Percentiles rank a stretch among this genome's conserved stretches.
Evolutionary conservation across 2,797 vertebrate species (phyloP).

Genomic region (Okamejei kenojei): DNA sequence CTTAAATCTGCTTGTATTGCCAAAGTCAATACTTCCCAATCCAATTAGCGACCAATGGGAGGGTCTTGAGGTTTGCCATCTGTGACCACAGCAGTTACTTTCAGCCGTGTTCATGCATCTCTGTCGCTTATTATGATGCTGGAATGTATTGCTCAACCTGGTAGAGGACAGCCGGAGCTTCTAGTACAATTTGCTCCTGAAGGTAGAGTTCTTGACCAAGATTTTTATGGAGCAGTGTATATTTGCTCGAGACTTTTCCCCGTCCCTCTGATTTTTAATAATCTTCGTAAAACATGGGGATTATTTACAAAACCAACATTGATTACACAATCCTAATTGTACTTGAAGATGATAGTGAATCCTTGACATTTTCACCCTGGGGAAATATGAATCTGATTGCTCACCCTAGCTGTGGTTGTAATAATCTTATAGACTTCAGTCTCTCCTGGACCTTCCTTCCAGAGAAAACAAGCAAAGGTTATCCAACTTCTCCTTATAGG

Average conservation of each 20-base stretch:
- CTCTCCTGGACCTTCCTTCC: no score
- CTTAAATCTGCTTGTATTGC: slow-evolving; percentile 4
- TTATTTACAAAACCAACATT: not conserved
- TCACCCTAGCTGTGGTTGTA: no score
- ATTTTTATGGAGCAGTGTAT: not conserved
- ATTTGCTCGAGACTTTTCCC: not conserved
- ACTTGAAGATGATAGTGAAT: not conserved
- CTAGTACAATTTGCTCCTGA: not conserved
- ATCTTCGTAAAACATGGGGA: not conserved
- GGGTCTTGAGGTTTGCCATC: slow-evolving; percentile 35
- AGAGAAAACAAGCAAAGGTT: no score
- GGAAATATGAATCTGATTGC: no score
- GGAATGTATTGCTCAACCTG: slow-evolving; percentile 30
- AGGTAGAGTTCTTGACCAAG: not conserved
- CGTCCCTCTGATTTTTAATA: not conserved
- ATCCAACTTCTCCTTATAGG: no score
- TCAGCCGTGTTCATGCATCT: slow-evolving; percentile 23
- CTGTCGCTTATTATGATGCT: not conserved
- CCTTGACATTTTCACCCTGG: not conserved
- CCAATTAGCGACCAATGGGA: slow-evolving; percentile 36
- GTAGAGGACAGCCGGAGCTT: not conserved
- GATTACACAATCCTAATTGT: not conserved
- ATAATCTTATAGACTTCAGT: no score
- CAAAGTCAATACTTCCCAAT: slow-evolving; percentile 37
- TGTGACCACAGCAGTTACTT: slow-evolving; percentile 25